Base-by-base conservation (phyloP, 92 coral and sea anemone genomes). In the Heteractis magnifica region DNA sequence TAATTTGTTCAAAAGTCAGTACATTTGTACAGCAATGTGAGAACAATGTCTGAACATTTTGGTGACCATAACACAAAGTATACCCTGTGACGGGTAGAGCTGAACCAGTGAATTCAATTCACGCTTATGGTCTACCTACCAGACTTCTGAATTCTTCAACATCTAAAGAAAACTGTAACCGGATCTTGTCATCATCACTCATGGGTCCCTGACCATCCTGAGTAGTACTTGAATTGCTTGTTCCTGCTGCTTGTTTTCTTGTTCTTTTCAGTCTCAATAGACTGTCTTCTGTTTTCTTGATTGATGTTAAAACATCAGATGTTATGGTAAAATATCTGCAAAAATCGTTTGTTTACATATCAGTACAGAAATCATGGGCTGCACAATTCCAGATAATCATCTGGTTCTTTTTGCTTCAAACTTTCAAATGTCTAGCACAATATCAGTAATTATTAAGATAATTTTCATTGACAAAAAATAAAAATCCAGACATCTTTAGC, bases 171-270 rank as follows among this genome's bases (percentile, higher is more conserved):
- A 97, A 97, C 88, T 97, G 99, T 73, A 91, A 83, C 13, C 99
- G 91, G 56, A 97, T 97, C 86, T 97, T 97, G 82, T 97, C 99
- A 79, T 97, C 99, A 88, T 97, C 99, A 62, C 95, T 94, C 90
- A 97, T 89, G 9, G 93, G 81, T 12, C 92, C 84, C 16, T 79
- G 85, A 58, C 79, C 82, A 49, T 93, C 97, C 76, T 82, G 85
- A 0, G 84, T 56, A 49, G 70, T 84, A 7, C 87, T 81, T 10
- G 90, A 52, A 65, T 89, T 85, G 72, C 79, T 55, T 0, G 86
- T 92, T 15, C 91, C 82, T 79, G 86, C 97, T 14, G 86, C 91
- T 65, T 91, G 91, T 78, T 97, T 97, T 73, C 95, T 90, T 52
- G 98, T 90, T 76, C 97, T 91, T 80, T 97, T 97, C 10, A 97